phyloP scores from a whole-genome alignment of 2,888 invertebrate species.

The Elmis aenea region DNA sequence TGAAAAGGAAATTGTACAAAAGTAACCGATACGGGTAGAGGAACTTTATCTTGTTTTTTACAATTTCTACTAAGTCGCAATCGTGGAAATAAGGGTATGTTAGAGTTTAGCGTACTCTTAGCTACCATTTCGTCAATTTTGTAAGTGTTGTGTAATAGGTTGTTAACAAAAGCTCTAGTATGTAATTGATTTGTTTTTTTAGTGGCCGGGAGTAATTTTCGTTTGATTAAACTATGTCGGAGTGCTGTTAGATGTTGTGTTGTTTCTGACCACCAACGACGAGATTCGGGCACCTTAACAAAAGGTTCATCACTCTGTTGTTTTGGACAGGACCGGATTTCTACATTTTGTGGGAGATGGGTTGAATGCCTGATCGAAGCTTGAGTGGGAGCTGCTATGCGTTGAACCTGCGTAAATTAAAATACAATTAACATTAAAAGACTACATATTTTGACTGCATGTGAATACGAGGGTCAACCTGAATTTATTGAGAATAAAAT shows the following conservation, averaged over 20 bases:
- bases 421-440: too few species aligned
- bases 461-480: too few species aligned
- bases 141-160: constrained; percentile 18
- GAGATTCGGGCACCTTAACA: constrained; percentile 32
- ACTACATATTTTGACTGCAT: too few species aligned
- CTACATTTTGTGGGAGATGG: constrained; percentile 37
- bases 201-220: constrained; percentile 35
- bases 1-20: constrained; percentile 27
- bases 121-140: constrained; percentile 41
- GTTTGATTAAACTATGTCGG: constrained; percentile 34
- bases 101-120: constrained; percentile 28
- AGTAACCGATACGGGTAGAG: constrained; percentile 38
- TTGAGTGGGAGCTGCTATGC: constrained; percentile 63
- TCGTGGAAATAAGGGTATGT: constrained; percentile 40
- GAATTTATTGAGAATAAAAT: too few species aligned
- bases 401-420: constrained; percentile 54
- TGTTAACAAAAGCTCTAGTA: constrained; percentile 30
- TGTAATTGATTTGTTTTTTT: constrained; percentile 22
- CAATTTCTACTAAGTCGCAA: constrained; percentile 49
- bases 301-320: constrained; percentile 15
- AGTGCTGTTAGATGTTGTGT: constrained; percentile 39
- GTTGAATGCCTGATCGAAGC: constrained; percentile 54
- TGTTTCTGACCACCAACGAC: constrained; percentile 44
- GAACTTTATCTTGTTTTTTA: constrained; percentile 29
- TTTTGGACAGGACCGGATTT: constrained; percentile 23